phyloP scores from a whole-genome alignment of 2,888 invertebrate species.

The Parasteatoda lunata region DNA sequence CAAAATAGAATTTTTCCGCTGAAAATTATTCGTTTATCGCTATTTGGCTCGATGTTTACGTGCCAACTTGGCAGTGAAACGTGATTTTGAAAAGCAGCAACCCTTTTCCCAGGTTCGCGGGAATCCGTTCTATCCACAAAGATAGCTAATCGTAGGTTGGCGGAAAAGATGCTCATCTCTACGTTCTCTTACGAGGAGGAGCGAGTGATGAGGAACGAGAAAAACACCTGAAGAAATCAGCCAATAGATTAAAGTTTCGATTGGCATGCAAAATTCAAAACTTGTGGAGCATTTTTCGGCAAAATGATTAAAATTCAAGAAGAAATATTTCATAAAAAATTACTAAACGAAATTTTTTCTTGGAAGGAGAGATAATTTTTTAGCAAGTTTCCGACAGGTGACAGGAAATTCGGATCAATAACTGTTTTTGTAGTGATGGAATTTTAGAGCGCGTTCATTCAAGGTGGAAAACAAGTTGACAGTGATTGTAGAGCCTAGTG shows the following conservation, averaged over 20 bases:
- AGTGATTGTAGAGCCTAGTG: constrained; percentile 8
- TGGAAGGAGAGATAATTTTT: not conserved
- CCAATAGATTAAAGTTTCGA: not conserved
- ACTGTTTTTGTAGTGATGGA: constrained; percentile 34
- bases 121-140: constrained; percentile 39
- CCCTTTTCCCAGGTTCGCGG: constrained; percentile 50
- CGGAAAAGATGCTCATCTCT: constrained; percentile 34
- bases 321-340: not conserved
- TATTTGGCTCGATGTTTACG: constrained; percentile 7
- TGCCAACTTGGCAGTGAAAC: constrained; percentile 17
- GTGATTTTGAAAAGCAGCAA: constrained; percentile 29
- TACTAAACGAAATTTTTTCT: not conserved
- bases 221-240: constrained; percentile 18
- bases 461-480: constrained; percentile 25
- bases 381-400: constrained; percentile 45
- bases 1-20: not conserved
- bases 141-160: constrained; percentile 19
- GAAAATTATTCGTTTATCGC: constrained; percentile 12
- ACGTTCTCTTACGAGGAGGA: not conserved
- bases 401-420: constrained; percentile 36
- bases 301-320: not conserved
- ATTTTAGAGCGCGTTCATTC: constrained; percentile 33
- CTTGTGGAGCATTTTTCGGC: no score
- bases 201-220: not conserved
- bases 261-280: not conserved